Evolutionary conservation across 2,888 invertebrate genomes (phyloP).

Genomic region (Rapana venosa): DNA sequence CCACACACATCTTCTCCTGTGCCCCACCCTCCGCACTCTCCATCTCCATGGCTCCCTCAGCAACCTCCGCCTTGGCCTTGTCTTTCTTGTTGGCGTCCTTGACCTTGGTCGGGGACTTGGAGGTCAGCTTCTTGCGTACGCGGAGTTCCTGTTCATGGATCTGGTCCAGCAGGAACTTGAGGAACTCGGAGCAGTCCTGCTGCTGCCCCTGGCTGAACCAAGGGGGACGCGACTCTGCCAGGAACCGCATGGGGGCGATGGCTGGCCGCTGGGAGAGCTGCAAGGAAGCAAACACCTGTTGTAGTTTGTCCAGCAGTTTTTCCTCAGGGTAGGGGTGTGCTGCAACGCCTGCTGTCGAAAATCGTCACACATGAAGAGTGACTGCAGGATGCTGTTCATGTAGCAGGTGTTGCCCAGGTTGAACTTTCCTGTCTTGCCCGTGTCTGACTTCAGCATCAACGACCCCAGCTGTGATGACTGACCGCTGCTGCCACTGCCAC

Average conservation of each 20-base stretch:
- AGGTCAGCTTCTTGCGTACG: neutral
- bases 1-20: no score
- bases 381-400: conserved; percentile 92
- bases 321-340: conserved; percentile 78
- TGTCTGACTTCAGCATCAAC: conserved; percentile 67
- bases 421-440: conserved; percentile 85
- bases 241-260: conserved; percentile 86
- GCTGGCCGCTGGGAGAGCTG: conserved; percentile 80
- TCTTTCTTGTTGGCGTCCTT: neutral
- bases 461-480: neutral
- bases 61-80: neutral
- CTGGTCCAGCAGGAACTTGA: conserved; percentile 84
- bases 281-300: conserved; percentile 84
- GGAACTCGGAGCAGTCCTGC: conserved; percentile 92
- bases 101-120: neutral
- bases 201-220: conserved; percentile 89
- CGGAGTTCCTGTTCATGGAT: conserved; percentile 86
- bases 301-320: conserved; percentile 84
- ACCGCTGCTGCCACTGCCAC: neutral
- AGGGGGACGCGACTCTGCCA: conserved; percentile 86
- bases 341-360: conserved; percentile 66
- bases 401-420: conserved; percentile 94
- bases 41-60: no score
- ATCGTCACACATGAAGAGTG: conserved; percentile 80
- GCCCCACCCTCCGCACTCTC: neutral